These are phyloP conservation scores for Rhamnusium bicolor DNA, from an alignment of 2,888 invertebrate species.

Conservation along the genomic window DNA sequence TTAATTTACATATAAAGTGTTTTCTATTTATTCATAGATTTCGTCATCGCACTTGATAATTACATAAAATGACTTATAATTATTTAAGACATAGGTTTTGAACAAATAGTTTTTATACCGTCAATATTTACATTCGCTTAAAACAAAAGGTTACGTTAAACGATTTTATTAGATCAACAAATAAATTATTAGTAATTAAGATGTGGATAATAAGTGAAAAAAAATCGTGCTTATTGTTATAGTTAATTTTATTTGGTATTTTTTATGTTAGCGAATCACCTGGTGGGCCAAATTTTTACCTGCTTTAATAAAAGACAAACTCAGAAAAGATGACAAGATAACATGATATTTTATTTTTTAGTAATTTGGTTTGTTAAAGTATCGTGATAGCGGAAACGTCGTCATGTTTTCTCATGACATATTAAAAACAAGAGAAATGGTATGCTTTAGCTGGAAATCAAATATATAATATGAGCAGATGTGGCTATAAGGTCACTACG, in stretches of 20 bases:
- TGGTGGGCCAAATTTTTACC: neutral
- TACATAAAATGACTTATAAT: neutral
- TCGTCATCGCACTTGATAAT: neutral
- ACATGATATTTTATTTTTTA: too few relatives aligned
- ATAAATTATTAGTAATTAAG: neutral
- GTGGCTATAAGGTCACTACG: too few relatives aligned
- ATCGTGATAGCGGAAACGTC: too few relatives aligned
- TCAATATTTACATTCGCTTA: slow-evolving; percentile 2
- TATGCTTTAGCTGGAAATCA: too few relatives aligned
- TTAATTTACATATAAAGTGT: slow-evolving; percentile 7
- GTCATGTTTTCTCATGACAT: too few relatives aligned
- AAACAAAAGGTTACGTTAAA: slow-evolving; percentile 3
- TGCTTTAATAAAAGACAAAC: too few relatives aligned
- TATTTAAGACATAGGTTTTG: neutral
- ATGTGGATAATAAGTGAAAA: neutral
- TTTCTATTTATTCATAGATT: slow-evolving; percentile 10
- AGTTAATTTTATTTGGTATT: neutral
- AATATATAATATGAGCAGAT: too few relatives aligned
- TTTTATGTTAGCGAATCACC: neutral
- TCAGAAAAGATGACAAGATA: too few relatives aligned
- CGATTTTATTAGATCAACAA: neutral
- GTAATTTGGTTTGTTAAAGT: too few relatives aligned
- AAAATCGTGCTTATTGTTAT: neutral
- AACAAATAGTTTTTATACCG: neutral
- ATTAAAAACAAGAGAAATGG: too few relatives aligned